Evolutionary conservation across 2,113 vertebrate species (phyloP).

Genomic region (Tympanuchus pallidicinctus): DNA sequence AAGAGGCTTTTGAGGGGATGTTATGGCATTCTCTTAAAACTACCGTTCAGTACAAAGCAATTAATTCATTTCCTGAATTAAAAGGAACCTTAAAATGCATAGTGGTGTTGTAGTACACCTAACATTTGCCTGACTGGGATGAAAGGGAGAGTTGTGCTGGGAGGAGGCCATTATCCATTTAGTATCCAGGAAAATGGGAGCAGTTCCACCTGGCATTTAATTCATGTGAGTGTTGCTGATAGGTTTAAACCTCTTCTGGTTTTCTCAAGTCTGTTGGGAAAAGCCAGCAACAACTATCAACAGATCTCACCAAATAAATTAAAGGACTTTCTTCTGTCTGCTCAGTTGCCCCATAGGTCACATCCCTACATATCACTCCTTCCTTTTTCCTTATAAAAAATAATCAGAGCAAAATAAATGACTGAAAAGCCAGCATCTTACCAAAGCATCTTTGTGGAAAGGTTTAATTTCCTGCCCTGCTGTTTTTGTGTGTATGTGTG

Average conservation of each 20-base stretch:
- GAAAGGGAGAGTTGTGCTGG: not conserved
- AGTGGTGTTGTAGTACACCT: not conserved
- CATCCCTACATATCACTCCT: not conserved
- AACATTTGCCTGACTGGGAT: not conserved
- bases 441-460: slow-evolving; percentile 7
- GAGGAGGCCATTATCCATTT: not conserved
- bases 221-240: not conserved
- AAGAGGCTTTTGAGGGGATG: not conserved
- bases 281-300: not conserved
- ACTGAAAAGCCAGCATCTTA: slow-evolving; percentile 7
- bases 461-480: slow-evolving; percentile 47
- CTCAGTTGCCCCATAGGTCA: not conserved
- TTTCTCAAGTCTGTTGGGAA: not conserved
- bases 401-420: slow-evolving; percentile 14
- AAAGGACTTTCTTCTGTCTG: not conserved
- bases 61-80: not conserved
- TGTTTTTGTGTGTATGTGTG: not conserved
- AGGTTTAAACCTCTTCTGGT: not conserved
- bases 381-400: not conserved
- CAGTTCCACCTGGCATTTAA: slow-evolving; percentile 3
- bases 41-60: accelerated
- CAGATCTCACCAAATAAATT: not conserved
- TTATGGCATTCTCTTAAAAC: not conserved
- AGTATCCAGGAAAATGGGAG: not conserved
- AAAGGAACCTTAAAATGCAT: not conserved